Base-by-base conservation (phyloP, 2,113 vertebrate genomes). In the Mesembrinibis cayennensis region DNA sequence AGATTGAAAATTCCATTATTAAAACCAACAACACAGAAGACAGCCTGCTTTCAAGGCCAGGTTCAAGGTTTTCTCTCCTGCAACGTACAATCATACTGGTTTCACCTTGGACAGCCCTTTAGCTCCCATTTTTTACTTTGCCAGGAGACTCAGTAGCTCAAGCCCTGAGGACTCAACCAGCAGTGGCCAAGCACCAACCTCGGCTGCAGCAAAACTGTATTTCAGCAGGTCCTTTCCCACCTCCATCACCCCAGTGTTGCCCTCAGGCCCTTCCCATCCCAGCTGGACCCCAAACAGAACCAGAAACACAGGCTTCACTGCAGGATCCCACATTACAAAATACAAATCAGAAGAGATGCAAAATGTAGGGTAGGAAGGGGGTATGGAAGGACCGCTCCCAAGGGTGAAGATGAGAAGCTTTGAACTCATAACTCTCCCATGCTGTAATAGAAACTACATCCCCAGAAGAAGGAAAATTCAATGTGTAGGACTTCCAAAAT, bases 341-440 rank as follows among this genome's bases (percentile, higher is more conserved):
- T 14, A 70, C 53, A 13, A 38, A 53, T 38, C 34, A 22, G 40
- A 38, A 27, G 34, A 79, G 9, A 34, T 34, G 17, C 17, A 62
- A 47, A 45, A 45, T 13, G 7, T 22, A 42, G 25, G 25, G 29
- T 16, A 32, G 29, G 52, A 82, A 12, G 5, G 3, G 8, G 25
- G 13, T 50, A 13, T 34, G 61, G 49, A n/a, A 47, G 32, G 40
- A 92, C 40, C 19, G 40, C 59, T 58, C 65, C 34, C 71, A 70
- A 90, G 86, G 91, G 93, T 45, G 25, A 90, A 76, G 70, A 27
- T 4, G 69, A 70, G 87, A 63, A 50, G 34, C 89, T 97, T 94
- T 94, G 89, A 97, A 95, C 82, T 96, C 61, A 27, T 58, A 58
- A 44, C 62, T 91, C 47, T 84, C 79, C 84, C 92, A 67, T 16